Base-by-base conservation (phyloP, 1,140 invertebrate genomes). In the Drosophila guanche region DNA sequence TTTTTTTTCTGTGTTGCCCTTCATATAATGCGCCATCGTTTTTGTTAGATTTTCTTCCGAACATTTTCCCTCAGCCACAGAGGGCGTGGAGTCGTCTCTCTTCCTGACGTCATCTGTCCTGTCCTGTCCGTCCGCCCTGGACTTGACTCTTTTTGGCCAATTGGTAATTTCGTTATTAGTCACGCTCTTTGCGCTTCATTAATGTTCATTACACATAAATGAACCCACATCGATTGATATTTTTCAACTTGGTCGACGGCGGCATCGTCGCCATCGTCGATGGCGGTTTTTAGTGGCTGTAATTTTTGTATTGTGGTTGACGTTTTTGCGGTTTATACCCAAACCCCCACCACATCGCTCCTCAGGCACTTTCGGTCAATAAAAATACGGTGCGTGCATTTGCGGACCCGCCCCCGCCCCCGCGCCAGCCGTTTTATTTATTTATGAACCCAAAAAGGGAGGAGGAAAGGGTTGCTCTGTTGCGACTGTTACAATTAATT, bases 111-210 rank as follows among this genome's bases (percentile, higher is more conserved):
- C 58, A 53, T 40, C 33, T 58, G 4, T 29, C 33, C 14, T 22
- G 12, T 4, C 43, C 66, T 43, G 47, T 46, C 42, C 51, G 20
- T 33, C 6, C 51, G 16, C 33, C 66, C 60, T 25, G 62, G 27
- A 54, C 43, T 23, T 60, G 59, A 77, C 75, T 81, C 78, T 65
- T 77, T 78, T 88, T 83, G 78, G 75, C 83, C 75, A 89, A 88
- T 88, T 89, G 84, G 83, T 81, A 89, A 89, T 89, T 89, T 77
- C 67, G 73, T 73, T 85, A 89, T 89, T 89, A 89, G 85, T 89
- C 86, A 89, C 85, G 86, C 85, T 90, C 74, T 89, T 86, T 80
- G 85, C 85, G 85, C 86, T 89, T 89, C 85, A 89, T 89, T 89
- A 89, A 89, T 89, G 83, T 88, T 88, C 83, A 88, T 88, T 89